Conservation (phyloP, 2,888 invertebrate genomes). For the Lissonota sp. region DNA sequence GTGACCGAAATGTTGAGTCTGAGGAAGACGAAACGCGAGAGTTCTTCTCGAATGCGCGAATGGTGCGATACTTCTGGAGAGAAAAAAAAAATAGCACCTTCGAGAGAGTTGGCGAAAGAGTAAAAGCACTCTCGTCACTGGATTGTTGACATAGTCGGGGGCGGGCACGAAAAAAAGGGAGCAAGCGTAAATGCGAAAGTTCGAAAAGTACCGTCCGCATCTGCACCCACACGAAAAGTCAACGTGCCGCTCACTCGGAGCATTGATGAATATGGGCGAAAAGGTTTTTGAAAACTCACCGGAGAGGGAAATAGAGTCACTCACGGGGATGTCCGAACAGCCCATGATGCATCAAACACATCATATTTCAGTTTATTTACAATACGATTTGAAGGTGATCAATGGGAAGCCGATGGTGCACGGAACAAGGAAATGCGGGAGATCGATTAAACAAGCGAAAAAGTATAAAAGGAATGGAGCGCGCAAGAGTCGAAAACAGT, state of each 20-base stretch:
- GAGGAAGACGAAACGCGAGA: constrained; percentile 9
- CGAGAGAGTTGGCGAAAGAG: constrained; percentile 6
- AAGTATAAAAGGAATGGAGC: too few species aligned
- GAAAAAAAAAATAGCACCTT: constrained; percentile 24
- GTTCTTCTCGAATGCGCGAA: constrained; percentile 5
- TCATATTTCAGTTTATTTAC: too few species aligned
- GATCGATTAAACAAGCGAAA: too few species aligned
- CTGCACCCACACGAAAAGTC: not conserved
- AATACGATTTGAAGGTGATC: too few species aligned
- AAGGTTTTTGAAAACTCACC: not conserved
- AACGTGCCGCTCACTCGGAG: not conserved
- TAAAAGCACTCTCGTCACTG: constrained; percentile 3
- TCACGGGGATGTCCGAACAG: not conserved
- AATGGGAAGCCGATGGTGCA: too few species aligned
- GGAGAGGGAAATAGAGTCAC: too few species aligned
- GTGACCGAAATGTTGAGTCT: constrained; percentile 55
- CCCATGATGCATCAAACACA: not conserved
- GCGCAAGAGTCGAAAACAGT: too few species aligned
- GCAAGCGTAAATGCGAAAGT: too few species aligned
- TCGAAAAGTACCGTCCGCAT: not conserved
- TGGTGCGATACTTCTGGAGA: constrained; percentile 22
- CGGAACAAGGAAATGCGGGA: too few species aligned
- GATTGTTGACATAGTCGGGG: constrained; percentile 27
- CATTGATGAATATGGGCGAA: constrained; percentile 32
- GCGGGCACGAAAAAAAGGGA: constrained; percentile 11